Conservation (phyloP, 2,113 vertebrate genomes). For the Corydoras maculifer region DNA sequence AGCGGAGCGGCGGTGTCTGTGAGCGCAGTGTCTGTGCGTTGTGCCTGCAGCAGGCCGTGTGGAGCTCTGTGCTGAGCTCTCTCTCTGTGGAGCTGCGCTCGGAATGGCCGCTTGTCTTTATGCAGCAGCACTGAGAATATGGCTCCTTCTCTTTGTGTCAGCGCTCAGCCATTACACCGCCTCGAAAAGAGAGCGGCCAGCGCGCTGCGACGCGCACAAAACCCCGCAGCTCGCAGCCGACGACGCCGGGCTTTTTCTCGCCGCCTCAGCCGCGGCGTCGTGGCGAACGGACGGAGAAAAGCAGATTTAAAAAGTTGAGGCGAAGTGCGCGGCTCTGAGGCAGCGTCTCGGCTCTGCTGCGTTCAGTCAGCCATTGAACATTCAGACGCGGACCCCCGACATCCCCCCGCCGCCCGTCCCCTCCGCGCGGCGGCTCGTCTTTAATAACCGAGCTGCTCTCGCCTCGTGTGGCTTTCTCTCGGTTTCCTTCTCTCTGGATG, state of each 20-base stretch:
- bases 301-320: constrained; percentile 77
- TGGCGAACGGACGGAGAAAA: constrained; percentile 53
- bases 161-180: constrained; percentile 78
- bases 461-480: not conserved
- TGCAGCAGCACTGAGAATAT: constrained; percentile 67
- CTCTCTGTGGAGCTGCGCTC: too few relatives aligned
- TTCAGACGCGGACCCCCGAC: constrained; percentile 64
- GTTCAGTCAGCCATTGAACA: constrained; percentile 91
- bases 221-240: constrained; percentile 45
- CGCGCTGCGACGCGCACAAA: constrained; percentile 57
- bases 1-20: too few relatives aligned
- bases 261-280: constrained; percentile 30
- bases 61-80: too few relatives aligned
- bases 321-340: constrained; percentile 74
- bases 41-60: too few relatives aligned
- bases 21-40: too few relatives aligned
- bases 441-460: not conserved
- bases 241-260: constrained; percentile 34
- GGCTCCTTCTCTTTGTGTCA: constrained; percentile 91
- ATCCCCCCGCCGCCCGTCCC: constrained; percentile 49
- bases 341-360: constrained; percentile 74
- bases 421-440: not conserved
- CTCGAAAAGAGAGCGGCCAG: constrained; percentile 65
- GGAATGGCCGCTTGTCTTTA: too few relatives aligned
- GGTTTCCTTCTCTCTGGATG: constrained; percentile 43